Percentiles rank a stretch among this genome's conserved stretches.
Conservation (phyloP, 2,113 vertebrate species). For the Cryptomyrus ogoouensis region DNA sequence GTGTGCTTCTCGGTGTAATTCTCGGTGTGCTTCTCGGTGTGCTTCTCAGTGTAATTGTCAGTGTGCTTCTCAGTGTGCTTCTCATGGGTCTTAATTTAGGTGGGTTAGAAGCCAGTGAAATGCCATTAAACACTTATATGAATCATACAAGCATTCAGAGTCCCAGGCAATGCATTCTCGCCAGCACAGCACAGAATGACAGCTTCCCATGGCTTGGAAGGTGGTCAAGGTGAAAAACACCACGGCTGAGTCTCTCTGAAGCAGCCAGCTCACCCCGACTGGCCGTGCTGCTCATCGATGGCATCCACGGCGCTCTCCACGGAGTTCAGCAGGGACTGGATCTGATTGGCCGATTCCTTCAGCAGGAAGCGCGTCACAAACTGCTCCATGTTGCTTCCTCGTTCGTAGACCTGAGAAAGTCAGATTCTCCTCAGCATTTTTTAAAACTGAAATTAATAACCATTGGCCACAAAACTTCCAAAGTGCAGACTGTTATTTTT, state of each 20-base stretch:
- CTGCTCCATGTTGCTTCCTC: slow-evolving; percentile 85
- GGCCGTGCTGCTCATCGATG: slow-evolving; percentile 89
- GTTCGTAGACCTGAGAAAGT: slow-evolving; percentile 77
- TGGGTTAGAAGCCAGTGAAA: background rate
- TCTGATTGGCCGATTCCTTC: slow-evolving; percentile 93
- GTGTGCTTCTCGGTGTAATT: too few species aligned
- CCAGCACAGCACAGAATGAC: background rate
- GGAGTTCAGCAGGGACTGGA: slow-evolving; percentile 87
- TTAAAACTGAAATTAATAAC: background rate
- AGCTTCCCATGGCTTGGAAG: background rate
- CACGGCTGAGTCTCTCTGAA: background rate
- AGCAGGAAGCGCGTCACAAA: slow-evolving; percentile 94
- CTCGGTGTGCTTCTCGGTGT: too few species aligned
- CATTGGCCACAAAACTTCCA: background rate
- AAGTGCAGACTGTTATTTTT: background rate
- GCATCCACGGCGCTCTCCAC: slow-evolving; percentile 95
- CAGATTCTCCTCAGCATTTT: background rate
- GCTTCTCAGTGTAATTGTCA: too few species aligned
- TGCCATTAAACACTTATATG: background rate
- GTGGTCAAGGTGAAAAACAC: background rate
- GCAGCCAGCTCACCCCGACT: slow-evolving; percentile 62
- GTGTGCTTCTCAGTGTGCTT: background rate
- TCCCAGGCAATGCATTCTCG: background rate
- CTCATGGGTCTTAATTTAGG: background rate
- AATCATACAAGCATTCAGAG: background rate